Evolutionary conservation across 53 echinoderm and acorn worm genomes (phyloP).

Genomic region (Pentamera pediparva): DNA sequence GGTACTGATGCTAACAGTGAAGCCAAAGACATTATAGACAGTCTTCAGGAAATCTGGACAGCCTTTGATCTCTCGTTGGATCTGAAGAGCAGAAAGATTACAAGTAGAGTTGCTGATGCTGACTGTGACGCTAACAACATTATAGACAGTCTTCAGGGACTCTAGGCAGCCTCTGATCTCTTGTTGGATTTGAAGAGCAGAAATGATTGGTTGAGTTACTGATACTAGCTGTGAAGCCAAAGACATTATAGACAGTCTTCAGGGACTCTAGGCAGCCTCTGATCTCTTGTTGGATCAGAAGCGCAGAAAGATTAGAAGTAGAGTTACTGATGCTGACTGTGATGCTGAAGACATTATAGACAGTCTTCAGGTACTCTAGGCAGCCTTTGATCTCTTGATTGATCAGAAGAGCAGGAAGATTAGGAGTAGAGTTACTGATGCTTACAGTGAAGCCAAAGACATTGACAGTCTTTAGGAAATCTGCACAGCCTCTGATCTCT

Average conservation of each 20-base stretch:
- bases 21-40: slow-evolving; percentile 79
- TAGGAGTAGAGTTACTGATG: neutral
- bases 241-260: slow-evolving; percentile 28
- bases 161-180: slow-evolving; percentile 85
- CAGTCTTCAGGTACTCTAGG: slow-evolving; percentile 73
- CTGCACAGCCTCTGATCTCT: slow-evolving; percentile 77
- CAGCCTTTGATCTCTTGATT: slow-evolving; percentile 73
- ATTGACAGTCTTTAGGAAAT: slow-evolving; percentile 65
- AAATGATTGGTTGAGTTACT: neutral
- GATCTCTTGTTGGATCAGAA: slow-evolving; percentile 75
- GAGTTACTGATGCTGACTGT: slow-evolving; percentile 6
- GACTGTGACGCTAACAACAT: slow-evolving; percentile 81
- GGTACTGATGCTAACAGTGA: too few relatives aligned
- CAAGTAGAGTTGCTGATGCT: neutral
- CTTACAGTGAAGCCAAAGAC: slow-evolving; percentile 89
- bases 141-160: slow-evolving; percentile 45
- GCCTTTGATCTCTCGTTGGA: slow-evolving; percentile 72
- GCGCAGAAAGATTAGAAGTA: neutral
- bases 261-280: slow-evolving; percentile 78
- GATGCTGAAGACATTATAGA: slow-evolving; percentile 80
- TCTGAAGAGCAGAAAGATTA: slow-evolving; percentile 37
- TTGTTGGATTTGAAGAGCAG: slow-evolving; percentile 52
- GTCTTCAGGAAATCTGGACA: slow-evolving; percentile 76
- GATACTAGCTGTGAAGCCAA: slow-evolving; percentile 77
- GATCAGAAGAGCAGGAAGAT: slow-evolving; percentile 45